Percentiles rank a stretch among this genome's conserved stretches.
phyloP scores from a whole-genome alignment of 2,888 invertebrate genomes.

The Mythimna lalbum region DNA sequence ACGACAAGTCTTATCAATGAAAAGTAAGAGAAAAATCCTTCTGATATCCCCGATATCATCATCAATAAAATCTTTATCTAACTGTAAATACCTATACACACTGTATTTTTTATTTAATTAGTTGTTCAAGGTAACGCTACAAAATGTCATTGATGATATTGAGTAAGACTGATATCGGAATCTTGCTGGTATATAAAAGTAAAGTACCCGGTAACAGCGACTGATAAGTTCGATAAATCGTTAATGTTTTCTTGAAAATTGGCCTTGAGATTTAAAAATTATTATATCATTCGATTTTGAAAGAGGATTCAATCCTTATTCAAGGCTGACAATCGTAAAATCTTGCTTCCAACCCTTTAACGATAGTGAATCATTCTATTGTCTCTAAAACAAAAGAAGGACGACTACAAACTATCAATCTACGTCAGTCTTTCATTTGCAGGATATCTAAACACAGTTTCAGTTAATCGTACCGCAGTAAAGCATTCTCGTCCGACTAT shows the following conservation, averaged over 20 bases:
- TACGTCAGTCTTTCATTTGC: slow-evolving; percentile 62
- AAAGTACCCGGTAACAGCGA: slow-evolving; percentile 1
- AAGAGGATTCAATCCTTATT: background rate
- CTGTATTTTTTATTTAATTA: slow-evolving; percentile 1
- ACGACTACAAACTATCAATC: slow-evolving; percentile 53
- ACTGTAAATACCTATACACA: background rate
- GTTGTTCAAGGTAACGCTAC: slow-evolving; percentile 6
- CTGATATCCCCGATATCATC: slow-evolving; percentile 11
- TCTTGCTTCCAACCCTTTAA: slow-evolving; percentile 18
- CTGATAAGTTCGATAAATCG: slow-evolving; percentile 5
- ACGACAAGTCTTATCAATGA: background rate
- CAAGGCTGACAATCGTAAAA: background rate
- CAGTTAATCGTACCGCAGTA: slow-evolving; percentile 77
- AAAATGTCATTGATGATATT: background rate
- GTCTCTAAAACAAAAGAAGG: slow-evolving; percentile 41
- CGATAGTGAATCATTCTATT: slow-evolving; percentile 31
- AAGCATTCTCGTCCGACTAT: slow-evolving; percentile 64
- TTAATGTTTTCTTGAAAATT: background rate
- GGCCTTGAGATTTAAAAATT: slow-evolving; percentile 2
- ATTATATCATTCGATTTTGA: background rate
- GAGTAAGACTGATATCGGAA: slow-evolving; percentile 1
- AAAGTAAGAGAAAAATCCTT: slow-evolving; percentile 20
- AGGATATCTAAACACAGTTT: slow-evolving; percentile 66
- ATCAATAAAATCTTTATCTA: slow-evolving; percentile 5
- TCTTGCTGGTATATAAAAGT: background rate